A percentile compares a stretch with the other conserved stretches of the same genome.
Evolutionary conservation across 2,797 vertebrate species (phyloP).

Genomic region (Argya squamiceps): DNA sequence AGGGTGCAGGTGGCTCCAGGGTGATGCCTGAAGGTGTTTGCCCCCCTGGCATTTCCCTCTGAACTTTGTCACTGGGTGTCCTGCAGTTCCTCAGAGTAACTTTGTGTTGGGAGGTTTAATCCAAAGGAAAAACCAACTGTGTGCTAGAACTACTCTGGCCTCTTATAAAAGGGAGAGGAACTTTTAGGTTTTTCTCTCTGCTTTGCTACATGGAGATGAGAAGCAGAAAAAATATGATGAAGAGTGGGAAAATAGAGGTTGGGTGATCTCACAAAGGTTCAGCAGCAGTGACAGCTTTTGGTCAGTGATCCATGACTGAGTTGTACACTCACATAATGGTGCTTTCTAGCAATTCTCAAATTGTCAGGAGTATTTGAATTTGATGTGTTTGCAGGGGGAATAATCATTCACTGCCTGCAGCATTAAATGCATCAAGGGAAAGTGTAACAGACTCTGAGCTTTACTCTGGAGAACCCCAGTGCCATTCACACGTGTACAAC

Average conservation of each 20-base stretch:
- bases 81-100: neutral
- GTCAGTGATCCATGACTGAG: neutral
- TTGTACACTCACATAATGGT: neutral
- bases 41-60: neutral
- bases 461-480: neutral
- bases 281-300: neutral
- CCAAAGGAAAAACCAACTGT: neutral
- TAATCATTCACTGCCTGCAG: neutral
- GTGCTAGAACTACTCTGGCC: neutral
- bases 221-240: neutral
- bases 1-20: neutral
- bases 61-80: neutral
- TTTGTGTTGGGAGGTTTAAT: neutral
- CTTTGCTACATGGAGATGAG: neutral
- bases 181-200: neutral
- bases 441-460: neutral
- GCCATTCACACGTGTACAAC: rapidly evolving
- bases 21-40: neutral
- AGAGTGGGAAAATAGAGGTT: neutral
- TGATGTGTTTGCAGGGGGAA: neutral
- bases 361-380: neutral
- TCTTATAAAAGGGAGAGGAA: neutral
- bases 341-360: neutral
- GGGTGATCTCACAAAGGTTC: neutral
- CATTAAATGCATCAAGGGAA: neutral